Conservation (phyloP, 2,888 invertebrate genomes). For the Margaritifera margaritifera region DNA sequence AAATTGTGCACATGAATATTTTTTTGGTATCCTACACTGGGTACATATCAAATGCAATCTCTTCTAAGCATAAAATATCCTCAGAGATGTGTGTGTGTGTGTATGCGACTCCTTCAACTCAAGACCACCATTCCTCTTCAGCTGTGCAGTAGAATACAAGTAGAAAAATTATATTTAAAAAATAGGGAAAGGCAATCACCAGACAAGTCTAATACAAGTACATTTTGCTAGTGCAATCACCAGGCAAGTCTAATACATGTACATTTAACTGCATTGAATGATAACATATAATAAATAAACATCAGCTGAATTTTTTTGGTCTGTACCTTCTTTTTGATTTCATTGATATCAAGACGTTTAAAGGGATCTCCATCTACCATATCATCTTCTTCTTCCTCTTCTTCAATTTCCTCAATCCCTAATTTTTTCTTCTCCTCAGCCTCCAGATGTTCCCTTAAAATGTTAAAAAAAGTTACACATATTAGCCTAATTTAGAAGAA, state of each 20-base stretch:
- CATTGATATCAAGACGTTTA: constrained; percentile 41
- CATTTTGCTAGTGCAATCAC: no score
- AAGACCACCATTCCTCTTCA: no score
- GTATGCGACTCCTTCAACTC: no score
- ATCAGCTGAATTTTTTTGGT: not conserved
- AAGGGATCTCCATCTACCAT: constrained; percentile 50
- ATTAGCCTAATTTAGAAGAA: not conserved
- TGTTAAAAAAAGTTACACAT: not conserved
- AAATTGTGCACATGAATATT: no score
- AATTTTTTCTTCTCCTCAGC: constrained; percentile 43
- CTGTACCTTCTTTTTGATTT: constrained; percentile 45
- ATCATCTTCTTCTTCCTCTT: constrained; percentile 30
- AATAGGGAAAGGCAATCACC: no score
- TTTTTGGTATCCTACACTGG: no score
- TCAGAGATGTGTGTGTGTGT: no score
- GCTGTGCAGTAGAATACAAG: no score
- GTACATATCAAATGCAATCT: no score
- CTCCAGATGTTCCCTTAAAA: constrained; percentile 45
- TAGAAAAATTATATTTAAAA: no score
- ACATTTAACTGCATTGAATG: not conserved
- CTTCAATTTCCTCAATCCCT: constrained; percentile 25
- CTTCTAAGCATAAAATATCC: no score
- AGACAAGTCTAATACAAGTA: no score
- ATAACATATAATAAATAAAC: not conserved
- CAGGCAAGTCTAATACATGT: not conserved